Conservation (phyloP, 1,140 invertebrate species). For the Calephelis virginiensis region DNA sequence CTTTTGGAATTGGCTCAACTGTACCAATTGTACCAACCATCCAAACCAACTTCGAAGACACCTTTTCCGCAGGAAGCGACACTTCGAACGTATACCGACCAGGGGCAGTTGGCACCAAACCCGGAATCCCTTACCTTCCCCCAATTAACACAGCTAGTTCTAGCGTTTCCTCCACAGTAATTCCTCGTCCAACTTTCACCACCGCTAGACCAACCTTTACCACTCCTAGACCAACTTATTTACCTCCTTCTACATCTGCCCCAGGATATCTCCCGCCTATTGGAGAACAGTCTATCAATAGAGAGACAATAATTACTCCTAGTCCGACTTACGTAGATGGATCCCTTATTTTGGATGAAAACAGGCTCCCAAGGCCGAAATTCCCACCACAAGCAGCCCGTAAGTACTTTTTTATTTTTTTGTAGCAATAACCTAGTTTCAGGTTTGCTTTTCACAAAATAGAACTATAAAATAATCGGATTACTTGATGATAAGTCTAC, state of each 20-base stretch:
- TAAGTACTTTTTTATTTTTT: not conserved
- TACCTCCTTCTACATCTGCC: constrained; percentile 59
- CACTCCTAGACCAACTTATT: constrained; percentile 46
- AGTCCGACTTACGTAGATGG: constrained; percentile 52
- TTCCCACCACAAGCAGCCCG: constrained; percentile 15
- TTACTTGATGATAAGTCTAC: no score
- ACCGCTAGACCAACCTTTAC: constrained; percentile 37
- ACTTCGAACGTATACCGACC: constrained; percentile 46
- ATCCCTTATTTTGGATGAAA: constrained; percentile 48
- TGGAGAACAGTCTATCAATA: constrained; percentile 50
- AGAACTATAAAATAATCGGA: no score
- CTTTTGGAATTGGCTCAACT: constrained; percentile 35
- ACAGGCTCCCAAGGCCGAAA: constrained; percentile 29
- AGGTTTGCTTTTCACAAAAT: no score
- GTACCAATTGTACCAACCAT: constrained; percentile 29
- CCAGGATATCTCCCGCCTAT: constrained; percentile 70
- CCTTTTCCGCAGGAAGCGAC: constrained; percentile 57
- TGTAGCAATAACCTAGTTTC: no score
- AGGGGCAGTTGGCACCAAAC: constrained; percentile 51
- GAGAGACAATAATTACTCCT: constrained; percentile 51
- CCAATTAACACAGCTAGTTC: constrained; percentile 51
- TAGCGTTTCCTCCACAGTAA: constrained; percentile 44
- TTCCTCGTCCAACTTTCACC: constrained; percentile 40
- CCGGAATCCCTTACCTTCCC: constrained; percentile 72
- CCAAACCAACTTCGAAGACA: constrained; percentile 57